These are phyloP conservation scores for Zosterops borbonicus DNA, from an alignment of 2,113 vertebrate genomes.

Conservation along the genomic window DNA sequence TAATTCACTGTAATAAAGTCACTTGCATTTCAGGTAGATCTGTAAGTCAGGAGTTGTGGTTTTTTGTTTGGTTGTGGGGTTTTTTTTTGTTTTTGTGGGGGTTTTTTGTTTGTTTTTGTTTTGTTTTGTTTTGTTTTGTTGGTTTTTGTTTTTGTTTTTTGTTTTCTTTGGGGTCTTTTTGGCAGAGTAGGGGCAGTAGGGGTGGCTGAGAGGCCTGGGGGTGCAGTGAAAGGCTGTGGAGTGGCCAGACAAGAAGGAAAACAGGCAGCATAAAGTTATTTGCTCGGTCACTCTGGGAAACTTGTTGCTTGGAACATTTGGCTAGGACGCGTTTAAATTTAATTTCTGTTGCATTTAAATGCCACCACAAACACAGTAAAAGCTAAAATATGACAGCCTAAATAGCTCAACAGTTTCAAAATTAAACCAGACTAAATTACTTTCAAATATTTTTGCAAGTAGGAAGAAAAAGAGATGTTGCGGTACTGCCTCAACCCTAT, in stretches of 20 bases:
- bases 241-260: background rate
- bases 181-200: background rate
- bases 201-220: background rate
- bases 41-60: background rate
- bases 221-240: background rate
- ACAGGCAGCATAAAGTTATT: background rate
- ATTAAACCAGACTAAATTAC: background rate
- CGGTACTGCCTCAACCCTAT: background rate
- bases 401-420: background rate
- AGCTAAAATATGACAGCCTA: background rate
- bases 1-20: background rate
- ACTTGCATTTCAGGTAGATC: background rate
- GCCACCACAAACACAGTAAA: conserved; percentile 19
- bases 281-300: background rate
- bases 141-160: background rate
- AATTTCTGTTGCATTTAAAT: conserved; percentile 36
- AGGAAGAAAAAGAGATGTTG: background rate
- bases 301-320: background rate
- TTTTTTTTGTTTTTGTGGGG: too few relatives aligned
- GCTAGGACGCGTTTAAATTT: background rate
- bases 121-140: too few relatives aligned
- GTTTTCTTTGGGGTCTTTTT: background rate
- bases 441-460: background rate
- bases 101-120: background rate
- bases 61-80: background rate